Base-by-base conservation (phyloP, 2,797 vertebrate genomes). In the Kryptolebias ocellatus region DNA sequence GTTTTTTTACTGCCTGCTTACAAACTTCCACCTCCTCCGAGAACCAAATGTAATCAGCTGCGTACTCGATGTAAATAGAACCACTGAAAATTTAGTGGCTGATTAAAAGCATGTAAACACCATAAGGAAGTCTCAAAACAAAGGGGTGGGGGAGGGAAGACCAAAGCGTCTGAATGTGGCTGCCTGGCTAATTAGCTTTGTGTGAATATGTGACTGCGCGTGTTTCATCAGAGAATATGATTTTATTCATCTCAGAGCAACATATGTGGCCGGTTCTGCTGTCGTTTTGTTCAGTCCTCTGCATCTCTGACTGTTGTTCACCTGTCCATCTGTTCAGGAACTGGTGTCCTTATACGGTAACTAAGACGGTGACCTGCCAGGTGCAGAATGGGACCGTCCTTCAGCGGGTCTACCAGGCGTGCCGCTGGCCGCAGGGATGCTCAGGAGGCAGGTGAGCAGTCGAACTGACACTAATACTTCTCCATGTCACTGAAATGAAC, bases 391-490 rank as follows among this genome's bases (percentile, higher is more conserved):
- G 97, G 68, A 98, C 96, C 2, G 87, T 94, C 70, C 93, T 98
- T 53, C 97, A 98, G 88, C 90, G 96, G 6, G 95, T 98, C 3
- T 96, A 97, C 83, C 97, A 96, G 90, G 94, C 92, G 8, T 99
- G 97, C 84, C 95, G 95, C 64, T 99, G 97, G 97, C 96, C 96
- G 0, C 93, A 95, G 91, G 94, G 95, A 86, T 99, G 97, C 74
- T 88, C 92, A 0, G 95, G 95, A 24, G 94, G 93, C 91, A 97
- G 96, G 97, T 98, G 80, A 94, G 94, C 61, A 61, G 60, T 27
- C 11, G 0, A 17, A 17, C 1, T 14, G 44, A 45, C 1, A 28
- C 20, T 24, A 24, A 24, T 24, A 24, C 20, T 24, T 24, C 20
- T 24, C 20, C 20, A 24, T 24, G 20, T 6, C 20, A 4, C 37